Conservation (phyloP, 2,888 invertebrate species). For the Cheilosia grossa region DNA sequence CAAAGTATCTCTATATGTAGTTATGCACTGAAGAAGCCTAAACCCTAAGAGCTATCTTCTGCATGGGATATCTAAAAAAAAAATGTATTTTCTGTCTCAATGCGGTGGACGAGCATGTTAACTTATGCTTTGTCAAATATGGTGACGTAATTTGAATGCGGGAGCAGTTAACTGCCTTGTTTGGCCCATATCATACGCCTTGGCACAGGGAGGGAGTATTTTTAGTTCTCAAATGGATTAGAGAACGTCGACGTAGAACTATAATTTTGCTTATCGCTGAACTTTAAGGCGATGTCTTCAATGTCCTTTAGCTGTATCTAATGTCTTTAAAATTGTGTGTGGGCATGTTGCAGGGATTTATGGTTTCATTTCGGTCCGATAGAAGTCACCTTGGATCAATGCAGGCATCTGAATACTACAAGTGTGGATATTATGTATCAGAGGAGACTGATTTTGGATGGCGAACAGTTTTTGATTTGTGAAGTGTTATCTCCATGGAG, state of each 20-base stretch:
- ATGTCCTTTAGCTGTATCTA: background rate
- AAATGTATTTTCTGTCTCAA: background rate
- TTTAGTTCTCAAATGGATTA: conserved; percentile 12
- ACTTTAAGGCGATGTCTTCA: background rate
- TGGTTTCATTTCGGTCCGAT: background rate
- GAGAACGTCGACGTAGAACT: conserved; percentile 3
- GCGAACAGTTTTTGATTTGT: no score
- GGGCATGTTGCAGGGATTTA: background rate
- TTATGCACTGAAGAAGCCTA: conserved; percentile 1
- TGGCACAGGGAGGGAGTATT: background rate
- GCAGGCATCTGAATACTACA: no score
- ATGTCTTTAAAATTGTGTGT: background rate
- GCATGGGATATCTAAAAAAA: background rate
- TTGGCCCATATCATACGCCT: conserved; percentile 9
- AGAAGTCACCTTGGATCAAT: no score
- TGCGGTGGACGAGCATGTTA: background rate
- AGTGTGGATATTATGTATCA: no score
- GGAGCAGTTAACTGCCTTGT: conserved; percentile 18
- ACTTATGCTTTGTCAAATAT: conserved; percentile 13
- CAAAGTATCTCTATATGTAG: background rate
- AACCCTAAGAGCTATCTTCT: background rate
- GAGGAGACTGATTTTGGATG: no score
- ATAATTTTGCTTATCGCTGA: background rate
- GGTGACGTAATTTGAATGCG: conserved; percentile 39
- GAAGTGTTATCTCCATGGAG: no score